Base-by-base conservation (phyloP, 2,888 invertebrate genomes). In the Athripsodes cinereus region DNA sequence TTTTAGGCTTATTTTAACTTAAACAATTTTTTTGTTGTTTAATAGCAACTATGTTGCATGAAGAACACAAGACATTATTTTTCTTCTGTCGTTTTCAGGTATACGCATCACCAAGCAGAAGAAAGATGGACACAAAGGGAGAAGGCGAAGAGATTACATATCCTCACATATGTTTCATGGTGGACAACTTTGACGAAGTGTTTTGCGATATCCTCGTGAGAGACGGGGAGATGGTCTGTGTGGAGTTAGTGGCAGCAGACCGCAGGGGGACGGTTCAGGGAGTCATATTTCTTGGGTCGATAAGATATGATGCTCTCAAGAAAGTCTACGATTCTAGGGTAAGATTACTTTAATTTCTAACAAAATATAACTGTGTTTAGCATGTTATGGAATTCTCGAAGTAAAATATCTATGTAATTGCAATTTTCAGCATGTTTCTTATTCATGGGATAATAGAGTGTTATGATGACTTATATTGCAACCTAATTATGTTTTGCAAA, bases 201-300 rank as follows among this genome's bases (percentile, higher is more conserved):
- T 98, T 98, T 81, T 90, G 91, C 77, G 97, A 99, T 79, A 95
- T 98, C 70, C 81, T 96, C 70, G 96, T 98, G 31, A 84, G 96
- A 49, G 98, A 98, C 76, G 97, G 97, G 1, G 98, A 99, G 79
- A 95, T 97, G 90, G 96, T 99, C 56, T 97, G 97, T 75, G 97
- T 99, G 60, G 98, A 99, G 75, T 78, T 99, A 69, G 92, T 96
- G 58, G 98, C 97, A 56, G 85, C 89, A 44, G 97, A 98, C 69
- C 84, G 92, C 64, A 86, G 89, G 70, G 90, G 87, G 53, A 81
- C 85, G 26, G 86, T 91, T 50, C 94, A 95, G 73, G 92, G 94
- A 21, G 97, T 97, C 66, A 89, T 98, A 68, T 99, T 99, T 75
- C 85, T 97, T 59, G 98, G 98, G 52, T 97, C 96, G 59, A 96